Evolutionary conservation across 2,888 invertebrate genomes (phyloP).

Genomic region (Lypha dubia): DNA sequence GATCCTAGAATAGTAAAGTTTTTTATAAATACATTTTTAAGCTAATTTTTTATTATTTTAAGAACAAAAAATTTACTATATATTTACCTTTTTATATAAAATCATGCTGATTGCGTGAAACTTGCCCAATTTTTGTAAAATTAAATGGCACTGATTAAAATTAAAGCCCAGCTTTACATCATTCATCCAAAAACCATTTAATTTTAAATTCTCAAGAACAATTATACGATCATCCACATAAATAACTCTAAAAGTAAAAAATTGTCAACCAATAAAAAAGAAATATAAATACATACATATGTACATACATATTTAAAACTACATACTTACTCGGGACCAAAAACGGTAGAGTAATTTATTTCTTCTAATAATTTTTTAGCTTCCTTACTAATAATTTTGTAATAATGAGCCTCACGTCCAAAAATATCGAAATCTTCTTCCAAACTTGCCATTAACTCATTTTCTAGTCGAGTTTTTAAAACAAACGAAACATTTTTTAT

Average conservation of each 20-base stretch:
- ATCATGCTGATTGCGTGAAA: conserved; percentile 85
- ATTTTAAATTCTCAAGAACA: conserved; percentile 85
- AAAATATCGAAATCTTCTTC: conserved; percentile 77
- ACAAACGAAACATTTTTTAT: conserved; percentile 73
- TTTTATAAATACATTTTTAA: too few relatives aligned
- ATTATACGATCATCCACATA: conserved; percentile 77
- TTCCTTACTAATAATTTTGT: conserved; percentile 74
- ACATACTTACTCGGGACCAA: conserved; percentile 77
- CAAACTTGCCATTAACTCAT: conserved; percentile 75
- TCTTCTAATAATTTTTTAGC: conserved; percentile 72
- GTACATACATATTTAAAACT: background rate
- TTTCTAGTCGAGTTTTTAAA: conserved; percentile 76
- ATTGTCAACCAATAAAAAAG: background rate
- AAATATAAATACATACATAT: background rate
- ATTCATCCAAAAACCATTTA: conserved; percentile 84
- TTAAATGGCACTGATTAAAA: conserved; percentile 83
- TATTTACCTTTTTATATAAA: conserved; percentile 83
- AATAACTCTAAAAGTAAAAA: conserved; percentile 73
- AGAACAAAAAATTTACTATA: too few relatives aligned
- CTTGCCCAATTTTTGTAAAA: conserved; percentile 84
- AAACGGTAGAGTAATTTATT: conserved; percentile 74
- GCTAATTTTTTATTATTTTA: too few relatives aligned
- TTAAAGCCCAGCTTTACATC: conserved; percentile 84
- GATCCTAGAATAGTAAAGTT: conserved; percentile 71
- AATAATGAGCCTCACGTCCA: conserved; percentile 76